These are phyloP conservation scores for Nemopilema nomurai DNA, from an alignment of 30 jellyfish, hydroid and myxozoan species.

Conservation along the genomic window DNA sequence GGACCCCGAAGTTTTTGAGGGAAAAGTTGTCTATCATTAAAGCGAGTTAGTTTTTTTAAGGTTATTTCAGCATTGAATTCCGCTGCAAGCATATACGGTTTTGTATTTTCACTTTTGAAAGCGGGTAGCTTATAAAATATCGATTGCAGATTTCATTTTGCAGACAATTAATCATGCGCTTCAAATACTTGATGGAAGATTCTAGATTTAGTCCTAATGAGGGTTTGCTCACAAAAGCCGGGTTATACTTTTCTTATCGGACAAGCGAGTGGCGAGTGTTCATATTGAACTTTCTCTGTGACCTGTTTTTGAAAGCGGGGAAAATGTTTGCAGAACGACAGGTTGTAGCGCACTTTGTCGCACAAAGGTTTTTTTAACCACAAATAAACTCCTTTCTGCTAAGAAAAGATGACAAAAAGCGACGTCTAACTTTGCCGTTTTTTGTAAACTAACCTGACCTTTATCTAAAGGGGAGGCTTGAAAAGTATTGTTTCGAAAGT, in stretches of 20 bases:
- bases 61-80: not conserved
- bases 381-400: not conserved
- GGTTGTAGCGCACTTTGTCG: not conserved
- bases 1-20: slow-evolving; percentile 72
- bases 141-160: too few species aligned
- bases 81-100: not conserved
- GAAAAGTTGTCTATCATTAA: slow-evolving; percentile 54
- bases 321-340: not conserved
- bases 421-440: too few species aligned
- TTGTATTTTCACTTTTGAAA: too few species aligned
- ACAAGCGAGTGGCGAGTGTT: not conserved
- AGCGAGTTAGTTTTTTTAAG: not conserved
- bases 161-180: too few species aligned
- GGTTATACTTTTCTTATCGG: not conserved
- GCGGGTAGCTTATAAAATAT: too few species aligned
- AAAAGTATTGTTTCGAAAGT: too few species aligned
- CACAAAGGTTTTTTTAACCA: not conserved
- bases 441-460: too few species aligned
- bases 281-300: not conserved
- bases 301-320: not conserved
- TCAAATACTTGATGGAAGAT: not conserved
- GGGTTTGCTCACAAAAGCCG: not conserved
- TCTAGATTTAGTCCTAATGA: not conserved
- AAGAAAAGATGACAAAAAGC: not conserved
- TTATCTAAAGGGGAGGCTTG: too few species aligned